These are phyloP conservation scores for Anhinga rufa DNA, from an alignment of 2,113 vertebrate genomes.

Conservation along the genomic window DNA sequence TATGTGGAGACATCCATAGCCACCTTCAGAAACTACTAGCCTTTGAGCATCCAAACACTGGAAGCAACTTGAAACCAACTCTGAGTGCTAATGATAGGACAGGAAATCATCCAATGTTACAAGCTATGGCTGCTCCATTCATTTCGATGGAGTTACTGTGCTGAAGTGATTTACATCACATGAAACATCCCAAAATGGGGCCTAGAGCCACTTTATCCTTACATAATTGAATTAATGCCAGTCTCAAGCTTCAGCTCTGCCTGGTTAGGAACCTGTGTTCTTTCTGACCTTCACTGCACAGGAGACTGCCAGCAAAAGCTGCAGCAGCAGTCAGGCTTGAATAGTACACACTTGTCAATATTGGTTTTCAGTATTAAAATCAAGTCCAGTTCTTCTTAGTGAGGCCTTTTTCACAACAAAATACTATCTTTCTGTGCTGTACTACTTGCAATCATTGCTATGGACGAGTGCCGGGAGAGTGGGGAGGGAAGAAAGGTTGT, in stretches of 20 bases:
- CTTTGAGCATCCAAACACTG: not conserved
- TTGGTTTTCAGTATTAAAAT: not conserved
- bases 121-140: not conserved
- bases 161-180: not conserved
- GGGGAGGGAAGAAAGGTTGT: not conserved
- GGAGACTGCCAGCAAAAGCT: not conserved
- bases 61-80: not conserved
- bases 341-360: not conserved
- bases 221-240: not conserved
- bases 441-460: not conserved
- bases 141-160: not conserved
- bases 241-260: not conserved
- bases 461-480: not conserved
- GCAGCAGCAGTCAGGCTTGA: not conserved
- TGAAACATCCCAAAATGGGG: not conserved
- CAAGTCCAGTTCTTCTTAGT: not conserved
- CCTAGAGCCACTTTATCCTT: not conserved
- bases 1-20: not conserved
- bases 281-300: not conserved
- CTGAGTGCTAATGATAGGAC: not conserved
- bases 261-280: not conserved
- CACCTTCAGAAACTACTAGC: not conserved
- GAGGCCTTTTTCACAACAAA: not conserved
- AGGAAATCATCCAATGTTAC: not conserved
- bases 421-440: not conserved